Evolutionary conservation across 2,888 invertebrate genomes (phyloP), one percentile per base, ranked within the genome.

Genomic region (Cinara cedri): DNA sequence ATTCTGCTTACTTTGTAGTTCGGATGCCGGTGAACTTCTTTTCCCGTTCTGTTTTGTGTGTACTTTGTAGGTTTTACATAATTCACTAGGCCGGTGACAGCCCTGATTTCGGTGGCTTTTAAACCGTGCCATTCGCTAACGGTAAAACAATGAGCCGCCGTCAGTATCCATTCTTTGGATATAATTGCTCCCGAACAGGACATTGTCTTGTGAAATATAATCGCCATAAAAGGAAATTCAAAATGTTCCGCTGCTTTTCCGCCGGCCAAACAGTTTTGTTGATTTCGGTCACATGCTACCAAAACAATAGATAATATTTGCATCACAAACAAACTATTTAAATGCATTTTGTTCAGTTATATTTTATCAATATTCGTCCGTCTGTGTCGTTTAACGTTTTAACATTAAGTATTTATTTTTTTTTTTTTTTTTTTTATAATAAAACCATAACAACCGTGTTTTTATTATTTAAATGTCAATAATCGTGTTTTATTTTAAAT

Each of bases 401-500:
- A 54, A 34, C 51, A 54, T 63, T 63, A 34, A 49, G 8, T 34
- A 63, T 19, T 63, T 42, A n/a, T n/a, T n/a, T n/a, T n/a, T n/a
- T n/a, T n/a, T n/a, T n/a, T n/a, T n/a, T n/a, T n/a, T n/a, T n/a
- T n/a, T n/a, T n/a, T n/a, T n/a, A n/a, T n/a, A n/a, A n/a, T n/a
- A 46, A 10, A 76, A 55, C 54, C 55, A 76, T 66, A 66, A 75
- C 68, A 78, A 78, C 68, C 44, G 13, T 55, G 9, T 26, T 65
- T 54, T 24, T 65, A 49, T 44, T 63, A 72, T n/a, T n/a, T n/a
- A 78, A 78, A 78, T 42, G 51, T n/a, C 54, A 74, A 70, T 71
- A 55, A 65, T 2, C 54, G n/a, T 72, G 71, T 81, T 82, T 81
- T 72, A 80, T 85, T 85, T 70, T 85, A 95, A 98, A 98, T 82